Conservation (phyloP, 1,140 invertebrate species). For the Zaprionus davidi region DNA sequence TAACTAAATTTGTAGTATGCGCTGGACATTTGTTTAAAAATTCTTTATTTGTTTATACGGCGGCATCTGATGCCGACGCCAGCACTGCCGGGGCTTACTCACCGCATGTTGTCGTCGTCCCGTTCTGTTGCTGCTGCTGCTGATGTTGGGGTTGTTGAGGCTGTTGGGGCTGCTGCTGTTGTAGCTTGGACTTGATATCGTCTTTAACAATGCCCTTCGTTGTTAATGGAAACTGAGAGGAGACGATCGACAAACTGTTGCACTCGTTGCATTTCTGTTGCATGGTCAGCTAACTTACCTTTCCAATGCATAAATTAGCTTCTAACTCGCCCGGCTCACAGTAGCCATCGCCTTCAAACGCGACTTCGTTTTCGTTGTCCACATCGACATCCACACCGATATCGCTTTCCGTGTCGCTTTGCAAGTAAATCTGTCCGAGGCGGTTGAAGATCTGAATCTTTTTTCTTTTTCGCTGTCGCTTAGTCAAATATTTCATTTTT, state of each 20-base stretch:
- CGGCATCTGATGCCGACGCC: slow-evolving; percentile 27
- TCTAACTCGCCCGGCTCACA: neutral
- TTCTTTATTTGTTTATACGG: slow-evolving; percentile 34
- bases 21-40: slow-evolving; percentile 38
- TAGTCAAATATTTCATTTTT: slow-evolving; percentile 44
- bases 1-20: slow-evolving; percentile 1
- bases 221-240: neutral
- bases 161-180: neutral
- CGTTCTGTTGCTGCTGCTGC: slow-evolving; percentile 9
- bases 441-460: slow-evolving; percentile 17
- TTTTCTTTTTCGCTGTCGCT: slow-evolving; percentile 33
- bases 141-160: neutral
- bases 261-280: neutral
- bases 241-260: neutral
- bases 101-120: slow-evolving; percentile 19
- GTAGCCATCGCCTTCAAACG: neutral
- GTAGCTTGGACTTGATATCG: slow-evolving; percentile 8
- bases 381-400: slow-evolving; percentile 5
- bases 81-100: slow-evolving; percentile 20
- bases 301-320: neutral
- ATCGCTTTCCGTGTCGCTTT: slow-evolving; percentile 9
- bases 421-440: slow-evolving; percentile 11
- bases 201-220: slow-evolving; percentile 14
- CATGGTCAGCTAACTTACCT: slow-evolving; percentile 3
- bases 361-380: slow-evolving; percentile 8